These are phyloP conservation scores for Epinephelus coioides DNA, from an alignment of 2,797 vertebrate genomes.

Conservation along the genomic window DNA sequence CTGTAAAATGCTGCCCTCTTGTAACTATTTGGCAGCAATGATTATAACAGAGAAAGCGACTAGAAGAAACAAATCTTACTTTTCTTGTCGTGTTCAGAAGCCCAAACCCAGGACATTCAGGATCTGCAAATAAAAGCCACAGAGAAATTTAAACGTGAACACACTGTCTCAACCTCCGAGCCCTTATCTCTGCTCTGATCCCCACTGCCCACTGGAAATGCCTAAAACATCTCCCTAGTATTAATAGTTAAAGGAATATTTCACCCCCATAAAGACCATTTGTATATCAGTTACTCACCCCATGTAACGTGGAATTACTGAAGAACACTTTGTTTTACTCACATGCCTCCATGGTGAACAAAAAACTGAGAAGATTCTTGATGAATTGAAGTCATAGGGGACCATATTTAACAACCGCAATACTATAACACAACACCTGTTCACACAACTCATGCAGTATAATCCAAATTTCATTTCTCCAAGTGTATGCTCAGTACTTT, in stretches of 20 bases:
- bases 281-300: too few species aligned
- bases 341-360: too few species aligned
- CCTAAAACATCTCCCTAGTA: neutral
- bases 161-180: neutral
- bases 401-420: too few species aligned
- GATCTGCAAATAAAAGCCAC: conserved; percentile 78
- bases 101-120: conserved; percentile 86
- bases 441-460: too few species aligned
- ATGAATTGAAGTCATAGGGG: too few species aligned
- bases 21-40: neutral
- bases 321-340: too few species aligned
- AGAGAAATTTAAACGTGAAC: neutral
- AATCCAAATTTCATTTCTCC: too few species aligned
- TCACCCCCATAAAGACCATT: too few species aligned
- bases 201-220: neutral
- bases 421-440: too few species aligned
- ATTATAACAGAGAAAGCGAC: neutral
- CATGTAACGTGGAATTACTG: too few species aligned
- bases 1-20: neutral
- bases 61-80: conserved; percentile 83
- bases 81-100: conserved; percentile 95
- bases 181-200: neutral
- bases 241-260: neutral
- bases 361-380: too few species aligned
- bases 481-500: too few species aligned